Base-by-base conservation (phyloP, 2,113 vertebrate genomes). In the Scortum barcoo region DNA sequence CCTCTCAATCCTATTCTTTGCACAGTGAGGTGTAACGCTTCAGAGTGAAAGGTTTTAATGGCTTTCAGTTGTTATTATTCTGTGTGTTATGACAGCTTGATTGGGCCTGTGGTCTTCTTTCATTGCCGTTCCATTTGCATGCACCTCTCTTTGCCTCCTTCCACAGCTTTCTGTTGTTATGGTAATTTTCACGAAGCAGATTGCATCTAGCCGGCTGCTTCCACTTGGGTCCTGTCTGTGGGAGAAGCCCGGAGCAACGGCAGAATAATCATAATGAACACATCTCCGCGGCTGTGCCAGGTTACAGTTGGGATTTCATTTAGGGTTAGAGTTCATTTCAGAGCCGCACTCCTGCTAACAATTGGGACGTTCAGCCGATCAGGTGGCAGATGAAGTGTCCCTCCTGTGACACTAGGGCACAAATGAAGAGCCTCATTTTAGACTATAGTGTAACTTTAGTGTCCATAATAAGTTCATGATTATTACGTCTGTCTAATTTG, bases 1-100 rank as follows among this genome's bases (percentile, higher is more conserved):
- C 74, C 76, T 83, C 77, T 85, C 77, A 54, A 3, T 80, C 46
- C 76, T 54, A 81, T 89, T 89, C 78, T 87, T 87, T 79, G 56
- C 87, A 83, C 87, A 53, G 75, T 53, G 85, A 90, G 78, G 82
- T 86, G 89, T 78, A 80, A 78, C 48, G 38, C 78, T 86, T 78
- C 36, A 30, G 82, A 92, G 88, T 86, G 84, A 90, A 81, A 83
- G 90, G 80, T 91, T 90, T 89, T 89, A 93, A 93, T 92, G 87
- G 89, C 76, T 85, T 90, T 87, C 78, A 83, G 68, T 86, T 90
- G 81, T 91, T 91, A 92, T 92, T 93, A 91, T 93, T 86, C 86
- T 48, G 26, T 63, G 71, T 91, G 89, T 89, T 88, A 86, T 93
- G 93, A 93, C 90, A 92, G 89, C 89, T 91, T 92, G 91, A 93